A percentile compares a stretch with the other conserved stretches of the same genome.
Evolutionary conservation across 2,797 vertebrate species (phyloP).

Genomic region (Coccyzus lansbergi): DNA sequence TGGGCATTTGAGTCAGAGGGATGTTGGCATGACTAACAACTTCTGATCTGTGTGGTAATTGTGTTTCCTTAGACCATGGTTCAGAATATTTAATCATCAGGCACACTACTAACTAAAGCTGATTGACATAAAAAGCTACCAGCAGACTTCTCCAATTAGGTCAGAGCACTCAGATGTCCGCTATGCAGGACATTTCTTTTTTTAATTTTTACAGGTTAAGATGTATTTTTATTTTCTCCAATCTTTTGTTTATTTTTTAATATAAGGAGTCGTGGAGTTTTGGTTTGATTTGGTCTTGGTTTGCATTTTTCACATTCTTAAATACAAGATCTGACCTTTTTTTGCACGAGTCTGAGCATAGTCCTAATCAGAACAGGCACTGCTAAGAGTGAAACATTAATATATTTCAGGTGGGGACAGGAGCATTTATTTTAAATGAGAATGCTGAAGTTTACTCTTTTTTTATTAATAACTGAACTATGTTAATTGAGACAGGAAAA

Average conservation of each 20-base stretch:
- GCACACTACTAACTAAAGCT: not conserved
- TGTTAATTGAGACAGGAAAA: not conserved
- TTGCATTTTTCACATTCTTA: not conserved
- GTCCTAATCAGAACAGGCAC: not conserved
- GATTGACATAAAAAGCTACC: slow-evolving; percentile 20
- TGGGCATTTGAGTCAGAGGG: slow-evolving; percentile 22
- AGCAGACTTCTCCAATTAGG: slow-evolving; percentile 30
- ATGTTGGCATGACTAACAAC: slow-evolving; percentile 50
- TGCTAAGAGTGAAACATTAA: not conserved
- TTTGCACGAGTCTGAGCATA: not conserved
- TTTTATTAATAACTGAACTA: not conserved
- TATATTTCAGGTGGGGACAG: not conserved
- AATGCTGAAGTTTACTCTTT: not conserved
- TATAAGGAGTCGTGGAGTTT: not conserved
- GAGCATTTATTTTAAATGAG: not conserved
- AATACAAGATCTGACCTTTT: not conserved
- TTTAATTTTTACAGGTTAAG: not conserved
- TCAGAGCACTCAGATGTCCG: slow-evolving; percentile 29
- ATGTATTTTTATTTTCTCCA: not conserved
- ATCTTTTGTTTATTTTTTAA: not conserved
- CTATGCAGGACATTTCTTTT: not conserved
- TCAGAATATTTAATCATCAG: slow-evolving; percentile 51
- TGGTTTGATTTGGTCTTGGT: not conserved
- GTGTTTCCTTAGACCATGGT: slow-evolving; percentile 43
- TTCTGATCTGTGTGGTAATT: slow-evolving; percentile 54